Base-by-base conservation (phyloP, 2,888 invertebrate species). In the Drosophila flavopinicola region DNA sequence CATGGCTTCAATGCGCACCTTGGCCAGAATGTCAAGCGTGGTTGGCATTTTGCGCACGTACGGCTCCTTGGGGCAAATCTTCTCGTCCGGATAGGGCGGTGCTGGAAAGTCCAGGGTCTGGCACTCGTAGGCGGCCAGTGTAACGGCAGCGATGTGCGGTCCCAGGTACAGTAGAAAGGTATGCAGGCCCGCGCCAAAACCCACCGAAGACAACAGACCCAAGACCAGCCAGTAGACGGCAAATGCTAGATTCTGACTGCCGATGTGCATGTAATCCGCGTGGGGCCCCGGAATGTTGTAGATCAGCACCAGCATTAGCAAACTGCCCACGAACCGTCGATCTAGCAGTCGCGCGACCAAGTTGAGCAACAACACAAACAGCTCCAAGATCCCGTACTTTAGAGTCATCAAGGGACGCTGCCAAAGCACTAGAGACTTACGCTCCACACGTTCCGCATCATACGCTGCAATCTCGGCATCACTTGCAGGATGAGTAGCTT, bases 51-150 rank as follows among this genome's bases (percentile, higher is more conserved):
- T 92, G 53, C 92, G 90, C 0, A 93, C 91, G 83, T 94, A 94
- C 15, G 93, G 89, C 52, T 92, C 92, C 5, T 94, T 92, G 1
- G 98, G 98, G 91, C 99, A 99, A 52, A 98, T 93, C 87, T 99
- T 98, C 86, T 98, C 96, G 88, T 98, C 97, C 15, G 99, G 99
- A 93, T 99, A 99, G 0, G 99, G 99, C 35, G 99, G 99, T 78
- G 95, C 94, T 0, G 99, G 99, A 91, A 99, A 99, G 91, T 98
- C 95, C 41, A 99, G 93, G 11, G 95, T 94, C 30, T 96, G 96
- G 90, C 99, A 99, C 91, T 99, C 99, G 91, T 98, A 99, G 0
- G 99, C 99, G n/a, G 99, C 99, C 88, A 99, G 92, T 1, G 99
- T 99, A 29, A 99, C 99, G 54, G 96, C 94, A 48, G 99, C 99